These are phyloP conservation scores for Tinamus major DNA, from an alignment of 2,797 vertebrate genomes.

Conservation along the genomic window DNA sequence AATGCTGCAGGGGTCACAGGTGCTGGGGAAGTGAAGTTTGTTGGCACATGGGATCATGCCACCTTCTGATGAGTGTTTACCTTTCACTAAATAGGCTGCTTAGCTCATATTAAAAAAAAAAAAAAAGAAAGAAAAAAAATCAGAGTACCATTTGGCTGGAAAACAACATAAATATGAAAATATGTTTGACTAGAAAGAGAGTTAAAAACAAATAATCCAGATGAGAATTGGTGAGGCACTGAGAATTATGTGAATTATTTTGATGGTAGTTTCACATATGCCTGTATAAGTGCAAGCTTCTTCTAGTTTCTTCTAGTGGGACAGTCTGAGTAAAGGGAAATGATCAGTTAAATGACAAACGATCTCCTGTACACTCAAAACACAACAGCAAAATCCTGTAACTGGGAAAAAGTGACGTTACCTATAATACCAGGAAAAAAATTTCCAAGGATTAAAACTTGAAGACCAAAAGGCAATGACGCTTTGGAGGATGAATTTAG, in stretches of 20 bases:
- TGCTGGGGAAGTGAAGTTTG: slow-evolving; percentile 46
- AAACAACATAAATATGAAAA: not conserved
- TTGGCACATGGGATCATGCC: slow-evolving; percentile 21
- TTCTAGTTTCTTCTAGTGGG: not conserved
- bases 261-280: not conserved
- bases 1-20: slow-evolving; percentile 55
- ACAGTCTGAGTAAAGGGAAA: not conserved
- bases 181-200: not conserved
- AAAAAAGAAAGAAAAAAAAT: not conserved
- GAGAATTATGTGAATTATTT: not conserved
- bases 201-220: not conserved
- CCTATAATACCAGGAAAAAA: not conserved
- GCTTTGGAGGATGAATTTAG: not conserved
- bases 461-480: not conserved
- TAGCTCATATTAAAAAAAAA: not conserved
- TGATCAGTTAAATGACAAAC: not conserved
- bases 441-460: not conserved
- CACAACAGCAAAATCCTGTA: not conserved
- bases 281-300: not conserved
- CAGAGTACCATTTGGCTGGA: not conserved
- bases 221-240: not conserved
- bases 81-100: not conserved
- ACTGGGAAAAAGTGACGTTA: not conserved
- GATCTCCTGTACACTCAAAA: not conserved
- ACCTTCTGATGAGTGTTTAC: slow-evolving; percentile 34